A percentile compares a stretch with the other conserved stretches of the same genome.
Conservation (phyloP, 2,113 vertebrate genomes). For the Callospermophilus lateralis region DNA sequence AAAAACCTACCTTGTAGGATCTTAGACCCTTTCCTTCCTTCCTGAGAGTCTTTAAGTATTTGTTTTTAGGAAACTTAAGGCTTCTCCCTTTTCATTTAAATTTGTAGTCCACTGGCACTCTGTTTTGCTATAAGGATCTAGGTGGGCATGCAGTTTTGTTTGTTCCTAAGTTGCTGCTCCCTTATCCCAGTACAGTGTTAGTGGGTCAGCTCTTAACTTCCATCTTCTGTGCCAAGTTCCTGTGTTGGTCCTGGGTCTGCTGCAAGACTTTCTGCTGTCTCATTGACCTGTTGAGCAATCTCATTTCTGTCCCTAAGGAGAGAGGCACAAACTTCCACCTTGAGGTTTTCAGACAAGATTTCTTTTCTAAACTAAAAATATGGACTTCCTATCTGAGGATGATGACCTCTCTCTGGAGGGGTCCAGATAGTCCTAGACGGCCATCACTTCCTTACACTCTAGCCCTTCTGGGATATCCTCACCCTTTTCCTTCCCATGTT, state of each 20-base stretch:
- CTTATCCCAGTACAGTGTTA: fast-evolving
- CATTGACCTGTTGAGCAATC: neutral
- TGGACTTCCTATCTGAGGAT: neutral
- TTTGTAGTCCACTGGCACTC: neutral
- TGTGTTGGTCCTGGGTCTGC: neutral
- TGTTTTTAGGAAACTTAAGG: neutral
- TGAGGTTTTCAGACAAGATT: neutral
- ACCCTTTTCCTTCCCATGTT: neutral
- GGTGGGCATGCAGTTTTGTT: fast-evolving
- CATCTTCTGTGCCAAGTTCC: fast-evolving
- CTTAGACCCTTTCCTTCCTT: neutral
- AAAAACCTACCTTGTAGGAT: too few species aligned
- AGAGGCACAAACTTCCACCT: neutral
- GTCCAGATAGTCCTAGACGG: neutral
- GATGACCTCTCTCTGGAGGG: fast-evolving
- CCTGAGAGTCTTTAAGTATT: neutral
- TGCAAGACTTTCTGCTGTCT: neutral
- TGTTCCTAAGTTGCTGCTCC: neutral
- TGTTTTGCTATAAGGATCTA: neutral
- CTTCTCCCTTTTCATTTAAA: neutral
- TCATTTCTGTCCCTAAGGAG: neutral
- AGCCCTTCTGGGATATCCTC: neutral
- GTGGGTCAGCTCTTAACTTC: fast-evolving
- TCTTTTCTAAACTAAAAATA: neutral
- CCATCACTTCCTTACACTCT: fast-evolving